A percentile compares a stretch with the other conserved stretches of the same genome.
Conservation (phyloP, 2,888 invertebrate species). For the Epirrhoe alternata region DNA sequence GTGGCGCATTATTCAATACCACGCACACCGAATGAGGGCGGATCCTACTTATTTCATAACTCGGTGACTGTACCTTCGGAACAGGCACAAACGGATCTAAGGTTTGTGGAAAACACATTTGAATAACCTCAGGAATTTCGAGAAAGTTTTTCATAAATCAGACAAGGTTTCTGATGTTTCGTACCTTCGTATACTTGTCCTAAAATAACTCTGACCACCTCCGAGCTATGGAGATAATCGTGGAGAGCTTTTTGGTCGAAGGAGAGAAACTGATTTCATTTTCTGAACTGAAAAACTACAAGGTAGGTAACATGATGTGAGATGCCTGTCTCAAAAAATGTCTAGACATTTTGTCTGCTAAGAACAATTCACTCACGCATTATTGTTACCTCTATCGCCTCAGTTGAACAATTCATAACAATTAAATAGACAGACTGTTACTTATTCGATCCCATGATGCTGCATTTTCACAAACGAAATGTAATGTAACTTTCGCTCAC, state of each 20-base stretch:
- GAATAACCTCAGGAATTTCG: slow-evolving; percentile 7
- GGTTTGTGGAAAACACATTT: slow-evolving; percentile 7
- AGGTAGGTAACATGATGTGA: too few species aligned
- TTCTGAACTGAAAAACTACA: too few species aligned
- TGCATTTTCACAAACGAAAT: slow-evolving; percentile 72
- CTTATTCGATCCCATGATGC: slow-evolving; percentile 64
- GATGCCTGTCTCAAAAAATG: background rate
- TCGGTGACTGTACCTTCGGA: slow-evolving; percentile 27
- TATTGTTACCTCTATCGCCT: background rate
- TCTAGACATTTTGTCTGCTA: slow-evolving; percentile 1
- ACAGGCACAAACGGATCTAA: slow-evolving; percentile 29
- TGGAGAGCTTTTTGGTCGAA: too few species aligned
- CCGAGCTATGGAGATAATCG: too few species aligned
- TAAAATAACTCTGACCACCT: background rate
- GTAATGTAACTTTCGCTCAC: slow-evolving; percentile 72
- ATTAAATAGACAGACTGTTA: slow-evolving; percentile 24
- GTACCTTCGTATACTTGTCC: background rate
- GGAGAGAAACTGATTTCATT: too few species aligned
- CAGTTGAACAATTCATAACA: slow-evolving; percentile 25
- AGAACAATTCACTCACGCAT: background rate
- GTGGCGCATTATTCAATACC: slow-evolving; percentile 62
- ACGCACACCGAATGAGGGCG: slow-evolving; percentile 66
- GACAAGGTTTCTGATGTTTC: background rate
- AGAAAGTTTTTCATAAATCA: slow-evolving; percentile 3
- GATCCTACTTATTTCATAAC: slow-evolving; percentile 70